A percentile compares a stretch with the other conserved stretches of the same genome.
Evolutionary conservation across 2,888 invertebrate species (phyloP).

Genomic region (Agrochola macilenta): DNA sequence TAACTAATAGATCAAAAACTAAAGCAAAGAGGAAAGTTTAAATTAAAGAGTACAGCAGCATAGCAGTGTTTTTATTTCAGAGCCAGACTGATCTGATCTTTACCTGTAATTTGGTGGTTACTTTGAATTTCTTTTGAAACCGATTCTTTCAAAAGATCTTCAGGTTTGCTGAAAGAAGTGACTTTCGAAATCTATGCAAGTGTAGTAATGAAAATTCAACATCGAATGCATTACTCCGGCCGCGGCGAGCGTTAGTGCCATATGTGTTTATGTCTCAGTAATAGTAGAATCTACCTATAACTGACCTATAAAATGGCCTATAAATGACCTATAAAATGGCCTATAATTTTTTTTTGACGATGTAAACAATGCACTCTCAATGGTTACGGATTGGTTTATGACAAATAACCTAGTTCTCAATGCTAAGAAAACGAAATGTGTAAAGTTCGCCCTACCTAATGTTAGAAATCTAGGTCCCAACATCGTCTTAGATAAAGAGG

Average conservation of each 20-base stretch:
- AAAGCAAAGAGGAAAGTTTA: background rate
- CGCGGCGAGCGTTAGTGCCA: background rate
- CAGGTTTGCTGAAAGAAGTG: background rate
- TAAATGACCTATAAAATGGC: too few relatives aligned
- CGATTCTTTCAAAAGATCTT: background rate
- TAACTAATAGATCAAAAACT: too few relatives aligned
- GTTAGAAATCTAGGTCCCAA: too few relatives aligned
- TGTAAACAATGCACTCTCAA: too few relatives aligned
- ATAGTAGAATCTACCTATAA: constrained; percentile 40
- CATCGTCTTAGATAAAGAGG: too few relatives aligned
- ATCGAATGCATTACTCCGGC: constrained; percentile 1
- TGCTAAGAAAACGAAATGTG: too few relatives aligned
- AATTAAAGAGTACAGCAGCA: background rate
- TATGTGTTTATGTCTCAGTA: constrained; percentile 31
- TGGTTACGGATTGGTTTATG: too few relatives aligned
- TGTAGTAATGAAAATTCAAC: background rate
- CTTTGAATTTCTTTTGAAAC: background rate
- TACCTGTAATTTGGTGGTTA: background rate
- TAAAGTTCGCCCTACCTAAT: too few relatives aligned
- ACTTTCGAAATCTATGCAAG: background rate
- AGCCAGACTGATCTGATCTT: background rate
- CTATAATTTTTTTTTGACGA: too few relatives aligned
- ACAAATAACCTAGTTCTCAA: too few relatives aligned
- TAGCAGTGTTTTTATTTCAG: background rate
- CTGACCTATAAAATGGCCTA: constrained; percentile 34